Evolutionary conservation across 1,140 invertebrate genomes (phyloP).

Genomic region (Callitettix versicolor): DNA sequence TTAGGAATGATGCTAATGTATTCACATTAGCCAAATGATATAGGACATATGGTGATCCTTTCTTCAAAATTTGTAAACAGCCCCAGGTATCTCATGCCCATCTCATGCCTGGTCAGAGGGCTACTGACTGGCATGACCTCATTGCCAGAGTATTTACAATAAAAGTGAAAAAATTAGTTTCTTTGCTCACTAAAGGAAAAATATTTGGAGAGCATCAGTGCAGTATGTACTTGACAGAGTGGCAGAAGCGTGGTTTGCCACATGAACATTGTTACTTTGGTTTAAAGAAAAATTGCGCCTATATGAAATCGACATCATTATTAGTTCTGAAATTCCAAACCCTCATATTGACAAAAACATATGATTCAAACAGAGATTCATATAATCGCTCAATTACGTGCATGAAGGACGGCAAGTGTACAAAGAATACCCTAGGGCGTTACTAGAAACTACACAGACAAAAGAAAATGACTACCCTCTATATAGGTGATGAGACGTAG

Average conservation of each 20-base stretch:
- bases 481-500: conserved; percentile 28
- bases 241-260: conserved; percentile 37
- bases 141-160: conserved; percentile 33
- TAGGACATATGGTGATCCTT: conserved; percentile 29
- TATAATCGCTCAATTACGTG: conserved; percentile 27
- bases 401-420: conserved; percentile 31
- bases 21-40: not conserved
- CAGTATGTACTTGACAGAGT: conserved; percentile 35
- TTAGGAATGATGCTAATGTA: conserved; percentile 22
- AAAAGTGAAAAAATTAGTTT: conserved; percentile 34
- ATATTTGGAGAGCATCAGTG: conserved; percentile 28
- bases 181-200: conserved; percentile 27
- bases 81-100: conserved; percentile 32
- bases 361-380: conserved; percentile 31
- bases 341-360: conserved; percentile 17
- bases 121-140: conserved; percentile 18
- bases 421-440: conserved; percentile 32
- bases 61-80: conserved; percentile 34
- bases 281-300: conserved; percentile 16
- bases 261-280: conserved; percentile 28
- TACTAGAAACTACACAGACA: conserved; percentile 26
- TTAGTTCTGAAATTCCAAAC: conserved; percentile 30
- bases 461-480: conserved; percentile 34
- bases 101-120: conserved; percentile 12
- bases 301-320: conserved; percentile 8